Percentiles rank a stretch among this genome's conserved stretches.
Conservation (phyloP, 2,113 vertebrate genomes). For the Pluvianellus socialis region DNA sequence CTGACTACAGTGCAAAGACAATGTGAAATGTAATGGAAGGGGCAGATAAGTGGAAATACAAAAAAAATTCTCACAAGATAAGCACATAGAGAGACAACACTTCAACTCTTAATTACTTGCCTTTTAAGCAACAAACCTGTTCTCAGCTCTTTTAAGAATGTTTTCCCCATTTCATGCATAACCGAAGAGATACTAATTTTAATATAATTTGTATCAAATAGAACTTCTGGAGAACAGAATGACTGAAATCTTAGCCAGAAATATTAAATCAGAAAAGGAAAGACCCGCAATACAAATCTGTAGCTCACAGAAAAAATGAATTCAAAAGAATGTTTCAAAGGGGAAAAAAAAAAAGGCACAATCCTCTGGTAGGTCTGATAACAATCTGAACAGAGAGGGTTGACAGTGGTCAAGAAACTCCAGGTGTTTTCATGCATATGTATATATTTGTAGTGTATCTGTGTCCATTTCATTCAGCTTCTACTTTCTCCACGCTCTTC, state of each 20-base stretch:
- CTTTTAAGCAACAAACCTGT: neutral
- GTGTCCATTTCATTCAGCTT: slow-evolving; percentile 3
- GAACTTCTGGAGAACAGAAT: neutral
- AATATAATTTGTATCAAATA: neutral
- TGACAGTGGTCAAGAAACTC: neutral
- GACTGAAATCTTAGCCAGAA: neutral
- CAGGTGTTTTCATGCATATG: neutral
- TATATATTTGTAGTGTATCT: neutral
- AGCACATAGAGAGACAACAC: neutral
- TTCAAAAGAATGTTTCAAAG: neutral
- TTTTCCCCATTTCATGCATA: neutral
- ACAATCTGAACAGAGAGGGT: neutral
- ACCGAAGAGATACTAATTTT: neutral
- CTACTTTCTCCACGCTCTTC: neutral
- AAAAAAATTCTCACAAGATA: neutral
- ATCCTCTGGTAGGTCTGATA: neutral
- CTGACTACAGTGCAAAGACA: neutral
- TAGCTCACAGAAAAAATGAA: neutral
- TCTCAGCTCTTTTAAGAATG: neutral
- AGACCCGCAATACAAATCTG: neutral
- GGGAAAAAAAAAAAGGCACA: neutral
- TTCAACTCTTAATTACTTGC: neutral
- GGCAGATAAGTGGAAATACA: neutral
- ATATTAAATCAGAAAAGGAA: neutral
- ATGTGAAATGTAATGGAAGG: neutral